These are phyloP conservation scores for Montipora efflorescens DNA, from an alignment of 64 coral and sea anemone genomes.

Conservation along the genomic window DNA sequence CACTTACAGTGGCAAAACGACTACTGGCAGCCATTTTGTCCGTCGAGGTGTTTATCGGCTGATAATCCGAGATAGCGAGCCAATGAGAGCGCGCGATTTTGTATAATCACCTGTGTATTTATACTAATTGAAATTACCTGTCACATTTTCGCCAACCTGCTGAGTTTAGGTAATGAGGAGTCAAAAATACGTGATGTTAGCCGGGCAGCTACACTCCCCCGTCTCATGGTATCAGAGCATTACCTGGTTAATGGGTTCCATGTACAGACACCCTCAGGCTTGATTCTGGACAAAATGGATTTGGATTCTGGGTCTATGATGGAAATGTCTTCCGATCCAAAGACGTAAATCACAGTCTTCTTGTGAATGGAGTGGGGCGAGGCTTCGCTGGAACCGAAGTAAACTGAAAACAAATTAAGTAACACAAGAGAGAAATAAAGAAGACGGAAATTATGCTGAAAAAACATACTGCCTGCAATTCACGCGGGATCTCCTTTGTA, in stretches of 20 bases:
- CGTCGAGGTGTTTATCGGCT: too few species aligned
- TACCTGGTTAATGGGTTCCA: not conserved
- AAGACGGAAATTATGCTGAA: not conserved
- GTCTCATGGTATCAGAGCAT: not conserved
- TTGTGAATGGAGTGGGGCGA: not conserved
- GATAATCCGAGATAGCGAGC: too few species aligned
- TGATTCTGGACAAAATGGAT: slow-evolving; percentile 6
- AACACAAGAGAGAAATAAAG: not conserved
- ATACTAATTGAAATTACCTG: too few species aligned
- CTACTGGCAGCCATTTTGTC: too few species aligned
- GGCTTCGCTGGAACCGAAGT: not conserved
- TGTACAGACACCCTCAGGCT: slow-evolving; percentile 8
- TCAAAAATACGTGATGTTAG: too few species aligned
- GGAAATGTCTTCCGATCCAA: slow-evolving; percentile 29
- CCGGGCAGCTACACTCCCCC: not conserved
- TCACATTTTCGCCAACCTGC: too few species aligned
- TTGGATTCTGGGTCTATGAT: slow-evolving; percentile 44
- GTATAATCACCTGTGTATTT: too few species aligned
- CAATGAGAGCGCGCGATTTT: too few species aligned
- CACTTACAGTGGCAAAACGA: too few species aligned
- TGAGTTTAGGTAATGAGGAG: too few species aligned
- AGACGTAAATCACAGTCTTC: slow-evolving; percentile 5
- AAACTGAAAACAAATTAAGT: not conserved
- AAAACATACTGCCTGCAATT: too few species aligned
- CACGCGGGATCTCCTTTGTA: too few species aligned